Percentiles rank a stretch among this genome's conserved stretches.
Conservation (phyloP, 2,797 vertebrate genomes). For the Mus minutoides region DNA sequence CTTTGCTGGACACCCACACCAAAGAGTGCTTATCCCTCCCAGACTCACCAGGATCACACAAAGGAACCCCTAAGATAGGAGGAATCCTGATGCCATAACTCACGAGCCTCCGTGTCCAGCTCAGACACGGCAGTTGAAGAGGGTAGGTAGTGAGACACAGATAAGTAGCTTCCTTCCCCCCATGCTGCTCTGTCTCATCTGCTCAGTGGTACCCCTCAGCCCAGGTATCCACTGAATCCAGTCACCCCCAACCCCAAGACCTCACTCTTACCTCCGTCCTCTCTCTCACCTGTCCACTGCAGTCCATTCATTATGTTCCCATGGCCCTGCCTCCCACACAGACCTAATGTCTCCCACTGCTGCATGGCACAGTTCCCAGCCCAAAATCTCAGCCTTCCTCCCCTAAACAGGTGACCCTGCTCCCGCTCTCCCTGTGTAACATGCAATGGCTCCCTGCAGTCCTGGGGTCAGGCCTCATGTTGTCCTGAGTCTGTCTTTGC, state of each 20-base stretch:
- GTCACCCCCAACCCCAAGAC: not conserved
- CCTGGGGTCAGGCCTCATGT: not conserved
- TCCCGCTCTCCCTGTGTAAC: not conserved
- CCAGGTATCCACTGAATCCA: not conserved
- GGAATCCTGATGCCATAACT: not conserved
- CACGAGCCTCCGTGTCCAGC: not conserved
- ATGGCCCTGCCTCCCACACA: conserved; percentile 21
- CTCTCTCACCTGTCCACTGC: not conserved
- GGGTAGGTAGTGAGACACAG: not conserved
- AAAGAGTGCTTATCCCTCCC: conserved; percentile 4
- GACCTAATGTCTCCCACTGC: not conserved
- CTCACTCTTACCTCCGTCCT: not conserved
- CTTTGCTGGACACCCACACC: not conserved
- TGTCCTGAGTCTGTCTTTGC: not conserved
- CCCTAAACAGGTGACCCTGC: not conserved
- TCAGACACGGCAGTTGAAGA: not conserved
- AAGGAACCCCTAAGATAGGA: not conserved
- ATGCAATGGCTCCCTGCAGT: not conserved
- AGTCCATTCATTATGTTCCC: not conserved
- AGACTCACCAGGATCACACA: not conserved
- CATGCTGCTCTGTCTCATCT: not conserved
- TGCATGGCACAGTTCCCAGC: not conserved
- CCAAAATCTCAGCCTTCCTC: not conserved
- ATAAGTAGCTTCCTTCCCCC: not conserved
- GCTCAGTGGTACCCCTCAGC: not conserved